Conservation (phyloP, 2,113 vertebrate species). For the Podarcis raffonei region DNA sequence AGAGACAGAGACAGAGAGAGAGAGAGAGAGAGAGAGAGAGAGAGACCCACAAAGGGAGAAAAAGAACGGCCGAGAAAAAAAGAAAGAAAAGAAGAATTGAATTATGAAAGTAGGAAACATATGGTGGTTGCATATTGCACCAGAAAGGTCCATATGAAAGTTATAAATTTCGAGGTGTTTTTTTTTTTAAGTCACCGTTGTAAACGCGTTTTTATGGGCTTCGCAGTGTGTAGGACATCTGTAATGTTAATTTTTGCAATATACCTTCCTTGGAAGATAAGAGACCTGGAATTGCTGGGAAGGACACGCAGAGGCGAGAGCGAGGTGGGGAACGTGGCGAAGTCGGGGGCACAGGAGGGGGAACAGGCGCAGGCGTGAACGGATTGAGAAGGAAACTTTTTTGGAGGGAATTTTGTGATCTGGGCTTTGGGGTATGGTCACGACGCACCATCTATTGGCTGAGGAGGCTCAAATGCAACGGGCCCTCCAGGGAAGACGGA, state of each 20-base stretch:
- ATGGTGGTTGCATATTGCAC: constrained; percentile 78
- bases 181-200: constrained; percentile 79
- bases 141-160: constrained; percentile 82
- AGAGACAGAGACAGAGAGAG: too few relatives aligned
- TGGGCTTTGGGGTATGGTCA: constrained; percentile 24
- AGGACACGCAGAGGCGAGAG: constrained; percentile 42
- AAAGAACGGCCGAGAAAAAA: not conserved
- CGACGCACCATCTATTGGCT: too few relatives aligned
- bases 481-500: too few relatives aligned
- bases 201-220: constrained; percentile 83
- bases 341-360: not conserved
- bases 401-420: constrained; percentile 17
- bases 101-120: constrained; percentile 82
- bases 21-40: too few relatives aligned
- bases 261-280: constrained; percentile 69
- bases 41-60: constrained; percentile 34
- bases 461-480: too few relatives aligned
- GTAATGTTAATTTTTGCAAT: constrained; percentile 81
- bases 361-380: not conserved
- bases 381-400: not conserved
- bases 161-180: constrained; percentile 77
- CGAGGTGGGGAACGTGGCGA: constrained; percentile 1
- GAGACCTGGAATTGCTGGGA: constrained; percentile 67
- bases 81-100: constrained; percentile 69
- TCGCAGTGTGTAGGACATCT: constrained; percentile 81